Evolutionary conservation across 1,140 invertebrate species (phyloP), one percentile per base, ranked within the genome.

Genomic region (Hesperophylax magnus): DNA sequence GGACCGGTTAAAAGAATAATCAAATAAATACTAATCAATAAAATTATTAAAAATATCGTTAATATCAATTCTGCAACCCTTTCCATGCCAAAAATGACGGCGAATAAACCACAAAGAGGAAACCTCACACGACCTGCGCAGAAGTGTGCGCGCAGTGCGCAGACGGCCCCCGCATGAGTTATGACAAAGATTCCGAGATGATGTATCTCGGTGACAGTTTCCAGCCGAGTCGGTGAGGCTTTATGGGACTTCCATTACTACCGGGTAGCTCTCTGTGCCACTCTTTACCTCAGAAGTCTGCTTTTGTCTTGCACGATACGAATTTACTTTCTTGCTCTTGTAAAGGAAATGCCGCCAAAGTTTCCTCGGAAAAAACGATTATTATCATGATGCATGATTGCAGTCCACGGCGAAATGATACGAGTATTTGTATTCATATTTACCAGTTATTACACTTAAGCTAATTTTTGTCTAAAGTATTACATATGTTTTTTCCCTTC

Each of bases 111-210:
- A 71, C 67, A 71, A 71, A 71, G 67, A 39, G 6, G 34, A 71
- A 52, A 71, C 67, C 67, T 71, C 67, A 71, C 67, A 71, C 67
- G 67, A 47, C 39, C 39, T 47, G 39, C 39, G 61, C 56, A 58
- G 20, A 58, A 31, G 61, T 17, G 15, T 22, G 61, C 15, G 61
- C 20, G 20, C 61, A 31, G 61, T 31, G 61, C 56, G 56, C 56
- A 18, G 20, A 20, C n/a, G 20, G 56, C 20, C n/a, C 8, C 22
- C 9, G n/a, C 47, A 71, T 71, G 67, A 71, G n/a, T 71, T 71
- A 71, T 47, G 67, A 24, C n/a, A 8, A 3, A 71, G 67, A 71
- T 71, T 71, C n/a, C 22, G 15, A 71, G 67, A 71, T 71, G 39
- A 71, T n/a, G 31, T 39, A 53, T 71, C 67, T 71, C 67, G 17